Evolutionary conservation across 1,140 invertebrate species (phyloP).

Genomic region (Oppia nitens): DNA sequence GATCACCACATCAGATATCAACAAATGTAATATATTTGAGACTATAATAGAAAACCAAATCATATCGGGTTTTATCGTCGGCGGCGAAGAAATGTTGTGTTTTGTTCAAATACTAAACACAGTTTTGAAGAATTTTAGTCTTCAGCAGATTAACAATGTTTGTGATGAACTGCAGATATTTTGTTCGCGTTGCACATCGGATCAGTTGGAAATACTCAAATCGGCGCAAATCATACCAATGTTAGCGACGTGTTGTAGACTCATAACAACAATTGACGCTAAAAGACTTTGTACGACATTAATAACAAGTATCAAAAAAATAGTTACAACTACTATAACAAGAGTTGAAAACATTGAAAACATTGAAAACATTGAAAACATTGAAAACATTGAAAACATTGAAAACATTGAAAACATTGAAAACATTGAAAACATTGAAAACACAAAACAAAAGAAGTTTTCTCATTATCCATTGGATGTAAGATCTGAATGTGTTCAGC

Average conservation of each 20-base stretch:
- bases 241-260: slow-evolving; percentile 62
- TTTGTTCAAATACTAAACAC: slow-evolving; percentile 85
- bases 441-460: no score
- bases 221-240: slow-evolving; percentile 54
- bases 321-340: no score
- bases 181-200: slow-evolving; percentile 74
- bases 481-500: no score
- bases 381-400: no score
- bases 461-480: no score
- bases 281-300: slow-evolving; percentile 78
- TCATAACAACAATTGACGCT: slow-evolving; percentile 95
- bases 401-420: no score
- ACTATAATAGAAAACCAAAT: slow-evolving; percentile 72
- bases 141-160: slow-evolving; percentile 74
- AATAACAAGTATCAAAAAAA: slow-evolving; percentile 35
- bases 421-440: no score
- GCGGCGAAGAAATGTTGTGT: slow-evolving; percentile 84
- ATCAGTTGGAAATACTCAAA: slow-evolving; percentile 81
- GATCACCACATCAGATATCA: slow-evolving; percentile 55
- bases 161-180: slow-evolving; percentile 90
- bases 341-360: no score
- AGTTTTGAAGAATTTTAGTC: slow-evolving; percentile 68
- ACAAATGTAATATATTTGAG: slow-evolving; percentile 61
- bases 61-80: slow-evolving; percentile 86
- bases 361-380: no score